Conservation (phyloP, 92 coral and sea anemone species). For the Zoanthus sociatus region DNA sequence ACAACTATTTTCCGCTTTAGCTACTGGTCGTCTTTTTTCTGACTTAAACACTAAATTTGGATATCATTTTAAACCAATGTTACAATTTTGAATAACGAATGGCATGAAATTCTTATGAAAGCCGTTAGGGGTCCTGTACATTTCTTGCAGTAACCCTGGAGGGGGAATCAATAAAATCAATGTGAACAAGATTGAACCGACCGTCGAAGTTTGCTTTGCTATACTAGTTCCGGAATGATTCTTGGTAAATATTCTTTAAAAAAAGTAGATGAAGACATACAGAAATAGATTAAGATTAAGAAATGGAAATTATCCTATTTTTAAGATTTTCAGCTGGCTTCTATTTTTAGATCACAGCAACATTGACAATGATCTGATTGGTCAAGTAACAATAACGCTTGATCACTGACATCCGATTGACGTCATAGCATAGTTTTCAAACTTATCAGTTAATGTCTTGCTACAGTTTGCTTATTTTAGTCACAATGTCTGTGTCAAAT, state of each 20-base stretch:
- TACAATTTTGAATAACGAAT: neutral
- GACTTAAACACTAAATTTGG: neutral
- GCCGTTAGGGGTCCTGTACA: neutral
- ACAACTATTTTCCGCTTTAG: neutral
- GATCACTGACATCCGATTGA: conserved; percentile 39
- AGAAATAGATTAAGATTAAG: neutral
- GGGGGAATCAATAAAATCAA: neutral
- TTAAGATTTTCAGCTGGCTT: neutral
- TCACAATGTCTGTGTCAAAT: conserved; percentile 21
- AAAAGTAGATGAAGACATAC: neutral
- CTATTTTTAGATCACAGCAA: conserved; percentile 30
- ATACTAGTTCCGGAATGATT: neutral
- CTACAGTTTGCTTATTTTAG: neutral
- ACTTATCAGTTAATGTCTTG: conserved; percentile 17
- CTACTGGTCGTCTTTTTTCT: neutral
- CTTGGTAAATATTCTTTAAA: neutral
- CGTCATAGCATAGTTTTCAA: conserved; percentile 35
- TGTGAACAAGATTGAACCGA: neutral
- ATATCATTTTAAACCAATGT: neutral
- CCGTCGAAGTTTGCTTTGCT: neutral
- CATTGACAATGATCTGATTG: conserved; percentile 6
- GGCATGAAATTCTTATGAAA: neutral
- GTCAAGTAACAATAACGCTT: conserved; percentile 13
- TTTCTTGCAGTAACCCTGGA: neutral
- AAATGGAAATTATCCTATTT: neutral